Evolutionary conservation across 2,113 vertebrate genomes (phyloP), one percentile per base, ranked within the genome.

Genomic region (Stigmatopora argus): DNA sequence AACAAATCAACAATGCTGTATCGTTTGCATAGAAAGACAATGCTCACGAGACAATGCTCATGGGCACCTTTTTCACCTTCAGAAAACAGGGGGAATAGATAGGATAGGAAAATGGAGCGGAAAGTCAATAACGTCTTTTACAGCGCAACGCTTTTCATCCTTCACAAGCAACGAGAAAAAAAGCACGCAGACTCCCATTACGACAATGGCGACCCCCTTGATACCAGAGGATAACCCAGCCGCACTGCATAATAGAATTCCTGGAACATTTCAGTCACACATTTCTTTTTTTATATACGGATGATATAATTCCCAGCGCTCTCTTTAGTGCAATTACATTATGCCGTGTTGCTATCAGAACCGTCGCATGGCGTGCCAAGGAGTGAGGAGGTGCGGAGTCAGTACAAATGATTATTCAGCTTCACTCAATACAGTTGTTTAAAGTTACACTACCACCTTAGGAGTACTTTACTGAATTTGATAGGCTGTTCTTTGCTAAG

Each of bases 321-420:
- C 92, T 91, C 86, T 91, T 92, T 90, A 91, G 90, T 88, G 92
- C 88, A 80, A 90, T 90, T 91, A 91, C 88, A 92, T 90, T 91
- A 83, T 87, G 91, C 78, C 92, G 90, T 89, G 86, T 90, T 83
- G 78, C 86, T 92, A 92, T 90, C 90, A 83, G 82, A 68, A 87
- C 65, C 77, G 93, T 93, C 90, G 85, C 75, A 75, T 72, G 75
- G 80, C 58, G 66, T 79, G 83, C 81, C 83, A 72, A 78, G 78
- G 79, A 77, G 78, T 69, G 68, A 81, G 76, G 60, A 61, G 64
- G 66, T 75, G 79, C 75, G 82, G 77, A 91, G 70, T 67, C 64
- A 72, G 89, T 86, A 84, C 90, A 91, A 64, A 68, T 91, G 91
- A 93, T 91, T 92, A 93, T 89, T 81, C 72, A 64, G 87, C 87